phyloP scores from a whole-genome alignment of 2,113 vertebrate genomes.

The Heptranchias perlo region DNA sequence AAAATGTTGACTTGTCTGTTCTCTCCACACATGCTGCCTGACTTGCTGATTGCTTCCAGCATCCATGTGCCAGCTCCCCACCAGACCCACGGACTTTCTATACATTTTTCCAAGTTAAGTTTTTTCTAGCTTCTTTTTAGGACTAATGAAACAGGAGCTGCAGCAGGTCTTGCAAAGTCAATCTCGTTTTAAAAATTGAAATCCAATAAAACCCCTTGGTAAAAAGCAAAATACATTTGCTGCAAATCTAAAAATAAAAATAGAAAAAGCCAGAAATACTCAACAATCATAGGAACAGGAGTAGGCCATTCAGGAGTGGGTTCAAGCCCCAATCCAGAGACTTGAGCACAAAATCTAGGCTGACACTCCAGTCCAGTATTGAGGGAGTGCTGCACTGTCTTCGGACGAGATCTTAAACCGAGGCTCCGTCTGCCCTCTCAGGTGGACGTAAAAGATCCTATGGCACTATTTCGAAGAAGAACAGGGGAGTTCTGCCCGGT shows the following conservation, averaged over 20 bases:
- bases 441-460: too few relatives aligned
- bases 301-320: not conserved
- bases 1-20: not conserved
- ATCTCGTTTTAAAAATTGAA: not conserved
- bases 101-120: not conserved
- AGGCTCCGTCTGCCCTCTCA: too few relatives aligned
- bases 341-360: not conserved
- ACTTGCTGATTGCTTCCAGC: not conserved
- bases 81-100: not conserved
- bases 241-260: not conserved
- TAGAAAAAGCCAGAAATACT: not conserved
- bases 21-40: not conserved
- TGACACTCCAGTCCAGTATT: not conserved
- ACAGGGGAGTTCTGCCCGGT: too few relatives aligned
- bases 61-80: not conserved
- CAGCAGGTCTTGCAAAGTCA: not conserved
- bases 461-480: too few relatives aligned
- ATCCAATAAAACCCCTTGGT: not conserved
- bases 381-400: too few relatives aligned
- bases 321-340: not conserved
- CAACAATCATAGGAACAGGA: too few relatives aligned
- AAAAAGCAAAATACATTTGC: not conserved
- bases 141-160: not conserved
- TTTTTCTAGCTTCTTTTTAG: not conserved
- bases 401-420: too few relatives aligned